These are phyloP conservation scores for Solea solea DNA, from an alignment of 2,113 vertebrate genomes.

Conservation along the genomic window DNA sequence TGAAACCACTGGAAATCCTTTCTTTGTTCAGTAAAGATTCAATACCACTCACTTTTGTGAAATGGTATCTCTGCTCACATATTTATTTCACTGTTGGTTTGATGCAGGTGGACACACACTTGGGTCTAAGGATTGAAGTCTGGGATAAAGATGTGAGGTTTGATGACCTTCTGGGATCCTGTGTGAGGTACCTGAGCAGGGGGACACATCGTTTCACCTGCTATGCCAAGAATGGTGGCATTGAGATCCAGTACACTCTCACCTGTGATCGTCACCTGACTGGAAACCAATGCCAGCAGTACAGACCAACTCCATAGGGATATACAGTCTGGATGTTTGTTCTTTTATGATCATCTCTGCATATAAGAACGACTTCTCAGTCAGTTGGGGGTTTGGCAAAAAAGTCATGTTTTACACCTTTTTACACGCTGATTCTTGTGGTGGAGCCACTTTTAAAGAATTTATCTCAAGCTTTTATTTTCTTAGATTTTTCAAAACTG, in stretches of 20 bases:
- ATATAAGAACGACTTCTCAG: too few relatives aligned
- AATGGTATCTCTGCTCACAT: not conserved
- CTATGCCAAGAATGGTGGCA: not conserved
- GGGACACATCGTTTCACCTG: constrained; percentile 15
- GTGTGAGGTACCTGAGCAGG: not conserved
- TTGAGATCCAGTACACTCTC: constrained; percentile 12
- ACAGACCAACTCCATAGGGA: constrained; percentile 11
- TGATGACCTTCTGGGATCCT: constrained; percentile 9
- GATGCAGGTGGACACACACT: not conserved
- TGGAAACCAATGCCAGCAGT: constrained; percentile 16
- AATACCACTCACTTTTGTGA: too few relatives aligned
- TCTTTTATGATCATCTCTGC: not conserved
- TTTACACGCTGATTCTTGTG: not conserved
- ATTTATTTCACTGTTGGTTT: not conserved
- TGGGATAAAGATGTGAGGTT: constrained; percentile 20
- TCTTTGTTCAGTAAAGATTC: too few relatives aligned
- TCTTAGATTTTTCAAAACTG: too few relatives aligned
- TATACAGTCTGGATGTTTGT: not conserved
- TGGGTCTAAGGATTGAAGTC: constrained; percentile 3
- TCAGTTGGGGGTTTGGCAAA: too few relatives aligned
- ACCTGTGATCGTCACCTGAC: constrained; percentile 29
- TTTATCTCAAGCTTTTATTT: too few relatives aligned
- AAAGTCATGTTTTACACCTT: too few relatives aligned
- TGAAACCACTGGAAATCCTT: too few relatives aligned
- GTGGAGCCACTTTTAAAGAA: not conserved